phyloP scores from a whole-genome alignment of 2,888 invertebrate genomes.

The Ichneumoninae sp. region DNA sequence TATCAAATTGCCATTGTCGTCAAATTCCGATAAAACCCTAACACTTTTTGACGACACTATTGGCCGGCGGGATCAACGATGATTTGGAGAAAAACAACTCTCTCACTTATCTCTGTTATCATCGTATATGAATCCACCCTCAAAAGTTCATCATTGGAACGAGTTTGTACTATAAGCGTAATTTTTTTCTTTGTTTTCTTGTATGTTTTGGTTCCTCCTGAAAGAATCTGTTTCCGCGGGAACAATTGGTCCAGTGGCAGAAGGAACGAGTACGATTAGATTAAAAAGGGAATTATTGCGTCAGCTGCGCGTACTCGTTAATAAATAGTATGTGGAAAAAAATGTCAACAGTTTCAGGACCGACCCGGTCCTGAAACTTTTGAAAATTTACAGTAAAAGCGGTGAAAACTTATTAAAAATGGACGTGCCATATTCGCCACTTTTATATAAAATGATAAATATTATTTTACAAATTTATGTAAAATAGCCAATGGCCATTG shows the following conservation, averaged over 20 bases:
- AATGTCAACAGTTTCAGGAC: no score
- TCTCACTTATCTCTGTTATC: conserved; percentile 33
- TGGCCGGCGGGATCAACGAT: no score
- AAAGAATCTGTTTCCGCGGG: background rate
- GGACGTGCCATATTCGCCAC: no score
- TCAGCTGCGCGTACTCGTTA: no score
- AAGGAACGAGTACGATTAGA: background rate
- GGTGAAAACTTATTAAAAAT: no score
- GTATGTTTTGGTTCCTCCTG: background rate
- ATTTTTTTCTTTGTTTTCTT: background rate
- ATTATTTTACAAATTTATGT: no score
- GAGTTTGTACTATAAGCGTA: background rate
- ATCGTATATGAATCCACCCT: conserved; percentile 10
- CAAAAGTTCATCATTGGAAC: conserved; percentile 29
- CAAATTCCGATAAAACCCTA: no score
- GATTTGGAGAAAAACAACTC: background rate
- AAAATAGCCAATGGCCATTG: no score
- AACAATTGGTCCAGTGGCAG: background rate
- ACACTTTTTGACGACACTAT: background rate
- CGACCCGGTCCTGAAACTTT: no score
- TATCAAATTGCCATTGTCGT: no score
- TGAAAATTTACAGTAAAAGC: no score
- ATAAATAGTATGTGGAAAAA: background rate
- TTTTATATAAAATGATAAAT: no score
- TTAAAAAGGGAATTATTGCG: background rate